Base-by-base conservation (phyloP, 2,113 vertebrate genomes). In the Nyctereutes procyonoides region DNA sequence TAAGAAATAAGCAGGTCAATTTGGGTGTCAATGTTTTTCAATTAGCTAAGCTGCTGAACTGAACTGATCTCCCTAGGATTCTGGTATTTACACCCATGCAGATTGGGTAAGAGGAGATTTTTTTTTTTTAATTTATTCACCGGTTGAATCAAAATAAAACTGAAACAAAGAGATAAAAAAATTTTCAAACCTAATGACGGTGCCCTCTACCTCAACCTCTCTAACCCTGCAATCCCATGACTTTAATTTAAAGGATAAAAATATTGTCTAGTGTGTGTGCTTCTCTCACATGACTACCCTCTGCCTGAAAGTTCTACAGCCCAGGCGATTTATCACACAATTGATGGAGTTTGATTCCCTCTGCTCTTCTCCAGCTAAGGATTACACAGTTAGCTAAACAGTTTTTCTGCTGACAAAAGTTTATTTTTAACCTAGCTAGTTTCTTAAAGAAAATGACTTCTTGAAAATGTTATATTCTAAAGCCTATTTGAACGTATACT, bases 331-430 rank as follows among this genome's bases (percentile, higher is more conserved):
- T 95, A 96, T 96, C 94, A 97, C 43, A 83, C 92, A 93, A 90
- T 58, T 96, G 97, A 97, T 85, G 63, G 58, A 87, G 84, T 98
- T 93, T 95, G 98, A 97, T 88, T 96, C 63, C 63, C 32, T 55
- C 63, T 24, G 30, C 58, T 91, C 80, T 84, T 90, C 90, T 81
- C 17, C 77, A 79, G 65, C 20, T 92, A 96, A 97, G 43, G 88
- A 95, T 96, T 94, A 92, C 73, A 95, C 63, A 89, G 69, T 93
- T 53, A 93, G 84, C 87, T 97, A 96, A 96, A 96, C 30, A 60
- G 3, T 88, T 96, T 97, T 98, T 98, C 92, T 97, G 94, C 95
- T 98, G 95, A 97, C 87, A 82, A 73, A 97, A 92, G 77, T 96
- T 95, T 97, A 96, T 93, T 98, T 97, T 97, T 97, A 96, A 92